These are phyloP conservation scores for Tillus elongatus DNA, from an alignment of 2,888 invertebrate species.

Conservation along the genomic window DNA sequence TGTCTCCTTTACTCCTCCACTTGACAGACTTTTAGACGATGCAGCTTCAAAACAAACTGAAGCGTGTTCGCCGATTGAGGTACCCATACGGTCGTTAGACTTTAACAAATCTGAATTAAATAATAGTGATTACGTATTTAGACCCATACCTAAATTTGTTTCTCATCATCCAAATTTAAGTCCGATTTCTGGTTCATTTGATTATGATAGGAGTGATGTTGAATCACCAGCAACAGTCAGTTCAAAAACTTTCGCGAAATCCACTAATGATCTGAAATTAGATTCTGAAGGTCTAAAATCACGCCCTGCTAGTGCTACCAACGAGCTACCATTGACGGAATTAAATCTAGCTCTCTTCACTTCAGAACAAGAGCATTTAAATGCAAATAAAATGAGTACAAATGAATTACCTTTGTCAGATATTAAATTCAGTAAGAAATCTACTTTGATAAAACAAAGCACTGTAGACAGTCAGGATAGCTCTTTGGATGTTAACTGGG, in stretches of 20 bases:
- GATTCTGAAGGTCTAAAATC: slow-evolving; percentile 18
- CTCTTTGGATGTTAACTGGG: slow-evolving; percentile 34
- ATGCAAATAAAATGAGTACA: slow-evolving; percentile 29
- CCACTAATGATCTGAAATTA: slow-evolving; percentile 18
- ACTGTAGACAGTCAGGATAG: slow-evolving; percentile 28
- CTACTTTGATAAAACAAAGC: slow-evolving; percentile 23
- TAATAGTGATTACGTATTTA: slow-evolving; percentile 19
- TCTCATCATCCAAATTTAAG: slow-evolving; percentile 28
- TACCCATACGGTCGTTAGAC: slow-evolving; percentile 10
- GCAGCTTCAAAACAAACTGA: slow-evolving; percentile 33
- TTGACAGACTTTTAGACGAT: slow-evolving; percentile 39
- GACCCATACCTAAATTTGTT: slow-evolving; percentile 19
- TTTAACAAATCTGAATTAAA: slow-evolving; percentile 20
- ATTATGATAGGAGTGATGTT: slow-evolving; percentile 30
- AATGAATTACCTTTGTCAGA: slow-evolving; percentile 36
- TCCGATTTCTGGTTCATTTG: slow-evolving; percentile 38
- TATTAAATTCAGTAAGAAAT: slow-evolving; percentile 28
- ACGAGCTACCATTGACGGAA: slow-evolving; percentile 57
- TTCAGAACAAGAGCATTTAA: slow-evolving; percentile 24
- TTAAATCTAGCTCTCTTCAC: slow-evolving; percentile 38
- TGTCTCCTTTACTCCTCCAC: slow-evolving; percentile 31
- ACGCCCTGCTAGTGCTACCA: slow-evolving; percentile 52
- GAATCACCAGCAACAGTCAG: slow-evolving; percentile 26
- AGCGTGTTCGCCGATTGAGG: neutral
- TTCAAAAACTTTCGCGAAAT: slow-evolving; percentile 13